Evolutionary conservation across 2,888 invertebrate genomes (phyloP).

Genomic region (Athripsodes cinereus): DNA sequence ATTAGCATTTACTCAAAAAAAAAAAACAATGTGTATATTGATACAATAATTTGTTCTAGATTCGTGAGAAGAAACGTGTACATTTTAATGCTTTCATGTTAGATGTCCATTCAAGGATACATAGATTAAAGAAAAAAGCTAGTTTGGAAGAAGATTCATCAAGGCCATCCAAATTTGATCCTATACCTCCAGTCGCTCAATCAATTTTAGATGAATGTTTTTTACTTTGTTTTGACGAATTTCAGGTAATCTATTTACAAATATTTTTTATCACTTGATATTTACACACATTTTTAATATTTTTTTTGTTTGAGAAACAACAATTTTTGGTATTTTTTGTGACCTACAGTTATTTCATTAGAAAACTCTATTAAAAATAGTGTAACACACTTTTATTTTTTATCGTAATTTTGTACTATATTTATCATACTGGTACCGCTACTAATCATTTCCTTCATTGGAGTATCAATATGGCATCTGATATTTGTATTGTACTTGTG

Average conservation of each 20-base stretch:
- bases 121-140: slow-evolving; percentile 69
- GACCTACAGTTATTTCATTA: no score
- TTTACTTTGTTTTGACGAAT: slow-evolving; percentile 97
- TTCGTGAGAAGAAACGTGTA: slow-evolving; percentile 68
- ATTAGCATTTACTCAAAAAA: no score
- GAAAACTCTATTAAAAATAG: no score
- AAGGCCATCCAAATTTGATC: slow-evolving; percentile 75
- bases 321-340: not conserved
- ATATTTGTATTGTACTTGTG: no score
- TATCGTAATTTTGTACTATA: no score
- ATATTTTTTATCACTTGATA: not conserved
- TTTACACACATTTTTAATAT: not conserved
- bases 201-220: slow-evolving; percentile 79
- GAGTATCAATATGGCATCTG: no score
- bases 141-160: slow-evolving; percentile 45
- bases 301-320: not conserved
- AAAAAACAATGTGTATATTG: no score
- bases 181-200: slow-evolving; percentile 89
- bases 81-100: slow-evolving; percentile 98
- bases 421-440: no score
- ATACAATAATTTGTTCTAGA: slow-evolving; percentile 49
- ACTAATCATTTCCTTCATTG: no score
- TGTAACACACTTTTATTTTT: no score
- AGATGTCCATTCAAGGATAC: slow-evolving; percentile 87
- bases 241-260: slow-evolving; percentile 66